phyloP scores from a whole-genome alignment of 2,797 vertebrate species.

The Clarias platycephalus region DNA sequence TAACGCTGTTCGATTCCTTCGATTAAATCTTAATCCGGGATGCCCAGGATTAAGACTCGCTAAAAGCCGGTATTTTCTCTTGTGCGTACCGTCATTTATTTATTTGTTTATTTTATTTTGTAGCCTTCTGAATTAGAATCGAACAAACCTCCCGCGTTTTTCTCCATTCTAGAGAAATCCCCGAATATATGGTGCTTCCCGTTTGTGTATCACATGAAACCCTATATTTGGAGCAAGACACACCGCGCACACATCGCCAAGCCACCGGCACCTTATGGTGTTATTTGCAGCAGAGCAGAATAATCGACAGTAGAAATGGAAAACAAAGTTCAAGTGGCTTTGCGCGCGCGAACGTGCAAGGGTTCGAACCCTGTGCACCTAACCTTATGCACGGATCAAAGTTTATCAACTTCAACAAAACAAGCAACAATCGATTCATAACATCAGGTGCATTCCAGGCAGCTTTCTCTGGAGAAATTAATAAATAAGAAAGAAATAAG shows the following conservation, averaged over 20 bases:
- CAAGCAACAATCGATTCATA: neutral
- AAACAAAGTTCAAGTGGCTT: conserved; percentile 21
- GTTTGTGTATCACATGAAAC: neutral
- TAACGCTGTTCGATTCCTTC: neutral
- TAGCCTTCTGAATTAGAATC: neutral
- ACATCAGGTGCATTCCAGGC: neutral
- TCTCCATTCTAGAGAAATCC: neutral
- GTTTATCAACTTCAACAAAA: neutral
- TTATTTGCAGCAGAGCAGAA: neutral
- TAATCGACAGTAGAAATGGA: neutral
- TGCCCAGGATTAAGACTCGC: neutral
- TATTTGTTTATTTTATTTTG: neutral
- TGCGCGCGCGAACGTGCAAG: neutral
- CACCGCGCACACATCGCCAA: neutral
- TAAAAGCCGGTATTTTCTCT: neutral
- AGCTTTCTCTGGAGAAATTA: neutral
- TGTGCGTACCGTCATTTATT: too few relatives aligned
- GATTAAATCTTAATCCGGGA: neutral
- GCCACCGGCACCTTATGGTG: neutral
- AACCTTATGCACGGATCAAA: neutral
- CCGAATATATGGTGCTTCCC: neutral
- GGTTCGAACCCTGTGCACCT: neutral
- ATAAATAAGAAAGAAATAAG: neutral
- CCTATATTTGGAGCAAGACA: neutral
- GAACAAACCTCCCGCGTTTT: neutral